Conservation (phyloP, 1,140 invertebrate species). For the Drosophila watanabei region DNA sequence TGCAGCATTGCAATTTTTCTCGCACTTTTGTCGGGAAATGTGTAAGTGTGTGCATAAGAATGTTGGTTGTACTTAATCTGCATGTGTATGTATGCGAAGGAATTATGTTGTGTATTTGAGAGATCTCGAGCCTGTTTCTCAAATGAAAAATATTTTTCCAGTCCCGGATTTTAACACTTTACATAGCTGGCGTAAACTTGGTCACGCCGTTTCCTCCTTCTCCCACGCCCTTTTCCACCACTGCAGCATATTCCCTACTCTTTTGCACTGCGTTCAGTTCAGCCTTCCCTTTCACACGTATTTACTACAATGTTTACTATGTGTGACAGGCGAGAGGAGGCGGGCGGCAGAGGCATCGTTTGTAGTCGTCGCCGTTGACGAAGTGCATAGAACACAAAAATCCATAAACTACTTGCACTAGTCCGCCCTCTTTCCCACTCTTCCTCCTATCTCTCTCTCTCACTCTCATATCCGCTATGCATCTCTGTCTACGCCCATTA, state of each 20-base stretch:
- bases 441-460: neutral
- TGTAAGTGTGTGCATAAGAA: slow-evolving; percentile 1
- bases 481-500: slow-evolving; percentile 62
- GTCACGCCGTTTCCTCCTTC: slow-evolving; percentile 16
- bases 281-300: slow-evolving; percentile 51
- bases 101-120: slow-evolving; percentile 3
- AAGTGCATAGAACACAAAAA: slow-evolving; percentile 56
- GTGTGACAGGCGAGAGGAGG: slow-evolving; percentile 54
- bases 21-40: slow-evolving; percentile 14
- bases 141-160: neutral
- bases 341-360: slow-evolving; percentile 7
- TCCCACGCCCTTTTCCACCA: neutral
- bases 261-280: neutral
- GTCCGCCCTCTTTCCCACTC: slow-evolving; percentile 15
- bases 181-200: slow-evolving; percentile 30
- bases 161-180: neutral
- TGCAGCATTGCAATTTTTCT: slow-evolving; percentile 34
- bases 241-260: slow-evolving; percentile 4
- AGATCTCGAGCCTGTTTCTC: neutral
- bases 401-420: slow-evolving; percentile 77
- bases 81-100: neutral
- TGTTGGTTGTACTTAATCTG: slow-evolving; percentile 23
- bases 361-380: slow-evolving; percentile 40
- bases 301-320: slow-evolving; percentile 83
- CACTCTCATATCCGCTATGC: slow-evolving; percentile 4